Evolutionary conservation across 1,140 invertebrate genomes (phyloP), one percentile per base, ranked within the genome.

Genomic region (Magallana gigas): DNA sequence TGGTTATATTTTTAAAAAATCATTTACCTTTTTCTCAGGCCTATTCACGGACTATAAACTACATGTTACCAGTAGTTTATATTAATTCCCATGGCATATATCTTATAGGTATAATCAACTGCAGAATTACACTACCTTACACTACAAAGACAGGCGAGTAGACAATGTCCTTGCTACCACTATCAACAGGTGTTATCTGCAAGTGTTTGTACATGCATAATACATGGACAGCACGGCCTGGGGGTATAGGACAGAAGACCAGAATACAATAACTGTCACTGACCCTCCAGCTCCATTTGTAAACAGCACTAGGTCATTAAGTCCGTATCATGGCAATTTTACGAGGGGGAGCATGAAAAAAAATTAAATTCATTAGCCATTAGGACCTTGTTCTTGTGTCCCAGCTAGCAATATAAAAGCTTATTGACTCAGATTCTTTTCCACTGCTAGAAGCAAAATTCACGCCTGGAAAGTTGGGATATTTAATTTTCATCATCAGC

Each of bases 171-270:
- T 76, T 8, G 68, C 68, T 76, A 23, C 68, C 36, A 29, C 23
- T 76, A 29, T 76, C 68, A 76, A 76, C 68, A 76, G 68, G 68
- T 76, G 68, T 76, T 76, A 76, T 76, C 68, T 29, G 68, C 68
- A 76, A 76, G 68, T 76, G 68, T 76, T 76, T 76, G 23, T 29
- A 76, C 68, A 76, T 76, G 68, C 68, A 76, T 76, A 29, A 36
- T 76, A 76, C 68, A 76, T 76, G 68, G 68, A 36, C 14, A 76
- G 14, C 14, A 29, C 5, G 36, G 36, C 68, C 68, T 76, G 18
- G 8, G 36, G 68, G 68, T 76, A 76, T 12, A 76, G 14, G 68
- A 48, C 36, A 48, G 3, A 48, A 48, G 68, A 76, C 68, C 36
- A 76, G 68, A 76, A 76, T 76, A 76, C 68, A 76, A 23, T 76